These are phyloP conservation scores for Trochalopteron elliotii DNA, from an alignment of 2,113 vertebrate species.

Conservation along the genomic window DNA sequence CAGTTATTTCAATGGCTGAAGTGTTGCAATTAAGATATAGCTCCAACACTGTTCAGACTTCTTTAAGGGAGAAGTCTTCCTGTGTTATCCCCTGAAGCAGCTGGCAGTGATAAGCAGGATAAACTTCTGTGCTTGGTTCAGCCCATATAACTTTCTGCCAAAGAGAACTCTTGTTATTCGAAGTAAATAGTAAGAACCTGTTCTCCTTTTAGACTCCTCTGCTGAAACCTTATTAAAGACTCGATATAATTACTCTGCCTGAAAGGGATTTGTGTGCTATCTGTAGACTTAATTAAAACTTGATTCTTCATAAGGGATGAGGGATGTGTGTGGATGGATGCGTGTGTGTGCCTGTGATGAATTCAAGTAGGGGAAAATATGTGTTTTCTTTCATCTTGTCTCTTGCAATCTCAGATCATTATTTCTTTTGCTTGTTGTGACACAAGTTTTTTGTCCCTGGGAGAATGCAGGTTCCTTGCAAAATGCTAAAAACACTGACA, in stretches of 20 bases:
- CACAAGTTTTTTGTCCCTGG: background rate
- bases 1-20: background rate
- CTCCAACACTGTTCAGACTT: background rate
- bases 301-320: background rate
- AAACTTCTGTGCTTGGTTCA: background rate
- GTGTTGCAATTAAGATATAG: background rate
- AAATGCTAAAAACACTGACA: background rate
- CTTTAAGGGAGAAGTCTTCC: background rate
- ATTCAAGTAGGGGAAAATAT: fast-evolving
- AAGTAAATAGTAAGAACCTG: background rate
- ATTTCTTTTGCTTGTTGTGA: background rate
- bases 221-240: background rate
- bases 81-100: background rate
- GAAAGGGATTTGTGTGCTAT: background rate
- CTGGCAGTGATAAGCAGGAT: background rate
- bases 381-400: background rate
- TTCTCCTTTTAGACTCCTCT: background rate
- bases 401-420: background rate
- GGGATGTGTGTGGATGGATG: no score
- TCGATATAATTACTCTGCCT: background rate
- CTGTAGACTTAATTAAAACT: background rate
- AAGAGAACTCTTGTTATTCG: background rate
- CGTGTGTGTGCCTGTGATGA: background rate
- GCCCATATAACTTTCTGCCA: background rate
- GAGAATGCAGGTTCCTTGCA: background rate